Base-by-base conservation (phyloP, 2,113 vertebrate species). In the Pteropus alecto region DNA sequence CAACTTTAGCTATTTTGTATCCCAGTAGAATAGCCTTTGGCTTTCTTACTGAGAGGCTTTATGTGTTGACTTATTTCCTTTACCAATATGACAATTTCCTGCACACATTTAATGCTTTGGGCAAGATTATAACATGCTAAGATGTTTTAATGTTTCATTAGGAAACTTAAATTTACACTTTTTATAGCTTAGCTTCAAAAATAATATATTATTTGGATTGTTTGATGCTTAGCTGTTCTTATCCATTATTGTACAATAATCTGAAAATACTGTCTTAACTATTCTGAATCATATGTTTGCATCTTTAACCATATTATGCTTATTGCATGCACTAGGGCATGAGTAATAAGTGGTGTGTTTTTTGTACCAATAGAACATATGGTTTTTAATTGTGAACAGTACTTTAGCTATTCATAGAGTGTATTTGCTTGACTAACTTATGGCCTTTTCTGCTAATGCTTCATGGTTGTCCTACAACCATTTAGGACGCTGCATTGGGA, bases 401-500 rank as follows among this genome's bases (percentile, higher is more conserved):
- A 95, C 95, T 96, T 98, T 98, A 98, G 97, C 96, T 87, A 97
- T 98, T 98, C 65, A 85, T 98, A 98, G 98, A 97, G 38, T 98
- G 79, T 98, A 97, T 98, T 98, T 98, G 98, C 98, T 98, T 99
- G 94, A 99, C 99, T 99, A 99, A 99, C 98, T 97, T 99, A 95
- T 99, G 98, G 97, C 98, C 99, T 99, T 98, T 99, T 99, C 99
- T 98, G 99, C 99, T 99, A 99, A 99, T 99, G 99, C 99, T 99
- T 99, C 99, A 98, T 99, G 99, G 98, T 99, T 99, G 99, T 98
- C 98, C 99, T 98, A 99, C 99, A 99, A 99, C 99, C 99, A 99
- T 98, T 99, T 99, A 99, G 99, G 99, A 99, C 99, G 99, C 99
- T 99, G 98, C 99, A 99, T 98, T 99, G 99, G 99, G 99, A 99